phyloP scores from a whole-genome alignment of 2,113 vertebrate species.

The Ammodramus savannarum region DNA sequence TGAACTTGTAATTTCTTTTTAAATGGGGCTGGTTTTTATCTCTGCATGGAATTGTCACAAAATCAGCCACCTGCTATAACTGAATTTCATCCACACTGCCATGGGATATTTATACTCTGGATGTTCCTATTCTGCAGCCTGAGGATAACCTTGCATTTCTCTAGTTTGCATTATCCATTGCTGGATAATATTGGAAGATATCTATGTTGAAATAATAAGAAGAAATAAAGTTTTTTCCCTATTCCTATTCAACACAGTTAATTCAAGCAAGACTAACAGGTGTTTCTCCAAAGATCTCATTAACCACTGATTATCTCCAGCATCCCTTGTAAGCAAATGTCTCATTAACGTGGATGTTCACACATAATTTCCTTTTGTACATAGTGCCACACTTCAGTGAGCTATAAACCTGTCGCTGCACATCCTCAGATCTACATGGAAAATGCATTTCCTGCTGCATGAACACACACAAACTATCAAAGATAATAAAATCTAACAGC shows the following conservation, averaged over 20 bases:
- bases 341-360: neutral
- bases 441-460: neutral
- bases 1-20: neutral
- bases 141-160: neutral
- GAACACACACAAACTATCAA: neutral
- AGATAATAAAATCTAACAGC: neutral
- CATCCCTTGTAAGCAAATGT: conserved; percentile 12
- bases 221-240: neutral
- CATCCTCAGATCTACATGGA: neutral
- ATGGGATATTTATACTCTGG: neutral
- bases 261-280: neutral
- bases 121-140: neutral
- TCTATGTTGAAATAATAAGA: neutral
- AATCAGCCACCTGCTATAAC: neutral
- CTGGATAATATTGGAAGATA: neutral
- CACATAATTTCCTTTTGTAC: neutral
- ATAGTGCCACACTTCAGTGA: neutral
- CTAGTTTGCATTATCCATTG: neutral
- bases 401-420: neutral
- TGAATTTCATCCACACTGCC: neutral
- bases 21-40: neutral
- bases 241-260: neutral
- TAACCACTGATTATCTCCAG: neutral
- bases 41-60: neutral
- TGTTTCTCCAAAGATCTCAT: neutral